Base-by-base conservation (phyloP, 2,888 invertebrate species). In the Polydrusus pterygomalis region DNA sequence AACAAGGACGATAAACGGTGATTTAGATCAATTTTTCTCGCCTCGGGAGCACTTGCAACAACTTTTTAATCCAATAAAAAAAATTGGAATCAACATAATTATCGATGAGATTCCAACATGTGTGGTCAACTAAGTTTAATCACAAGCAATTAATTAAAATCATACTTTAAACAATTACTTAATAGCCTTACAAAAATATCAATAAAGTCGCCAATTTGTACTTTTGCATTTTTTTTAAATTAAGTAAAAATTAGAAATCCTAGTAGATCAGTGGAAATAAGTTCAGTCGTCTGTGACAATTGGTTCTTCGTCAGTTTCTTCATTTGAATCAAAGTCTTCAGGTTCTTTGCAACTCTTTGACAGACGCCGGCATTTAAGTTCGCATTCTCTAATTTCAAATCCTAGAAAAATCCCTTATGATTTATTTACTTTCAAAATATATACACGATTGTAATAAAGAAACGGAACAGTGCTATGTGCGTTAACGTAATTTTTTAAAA, bases 221-320 rank as follows among this genome's bases (percentile, higher is more conserved):
- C 70, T 62, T 62, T 62, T 58, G 15, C 43, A 38, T 60, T 38
- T 17, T 7, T 15, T 7, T 7, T 6, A 43, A 69, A 69, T 45
- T 69, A 69, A 43, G 43, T 38, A 45, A 45, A 69, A 58, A 45
- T 30, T 45, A 49, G 40, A 75, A 75, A 43, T 40, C 17, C 54
- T 71, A 67, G 15, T 45, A 70, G 49, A 9, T 51, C 20, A 68
- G 49, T 51, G 65, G 17, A 51, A 38, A n/a, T n/a, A n/a, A 45
- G 60, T 34, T 81, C 77, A 80, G 71, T 80, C 80, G 62, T 80
- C 81, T 87, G 90, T 91, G 84, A 90, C 89, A 85, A 92, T 89
- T 60, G 92, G 90, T 84, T 93, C 93, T 78, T 93, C 93, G 81
- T 93, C 93, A 25, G 92, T 92, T 74, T 91, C 91, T 67, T 91